Conservation (phyloP, 2,797 vertebrate species). For the Zalophus californianus region DNA sequence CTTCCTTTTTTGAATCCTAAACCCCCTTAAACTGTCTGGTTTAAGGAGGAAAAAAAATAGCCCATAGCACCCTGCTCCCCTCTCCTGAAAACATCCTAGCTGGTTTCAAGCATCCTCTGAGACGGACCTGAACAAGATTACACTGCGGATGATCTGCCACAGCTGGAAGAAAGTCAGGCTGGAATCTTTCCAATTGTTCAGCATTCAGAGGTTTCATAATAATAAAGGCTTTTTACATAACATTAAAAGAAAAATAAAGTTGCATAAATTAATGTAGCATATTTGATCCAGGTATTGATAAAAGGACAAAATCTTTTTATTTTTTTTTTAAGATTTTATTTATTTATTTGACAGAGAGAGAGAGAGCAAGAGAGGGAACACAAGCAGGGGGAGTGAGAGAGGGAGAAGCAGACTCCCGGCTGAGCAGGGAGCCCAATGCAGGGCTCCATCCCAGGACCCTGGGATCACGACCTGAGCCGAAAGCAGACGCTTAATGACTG, state of each 20-base stretch:
- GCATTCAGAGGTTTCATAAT: not conserved
- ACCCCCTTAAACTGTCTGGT: not conserved
- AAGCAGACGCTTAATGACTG: too few species aligned
- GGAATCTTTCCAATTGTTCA: not conserved
- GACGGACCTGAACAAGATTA: not conserved
- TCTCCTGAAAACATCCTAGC: not conserved
- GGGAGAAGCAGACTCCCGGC: too few species aligned
- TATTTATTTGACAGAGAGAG: too few species aligned
- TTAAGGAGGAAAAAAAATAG: not conserved
- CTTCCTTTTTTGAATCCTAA: slow-evolving; percentile 38
- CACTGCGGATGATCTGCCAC: not conserved
- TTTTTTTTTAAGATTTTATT: not conserved
- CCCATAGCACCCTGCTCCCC: not conserved
- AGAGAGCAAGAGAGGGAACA: too few species aligned
- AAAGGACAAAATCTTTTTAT: slow-evolving; percentile 22
- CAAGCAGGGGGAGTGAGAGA: too few species aligned
- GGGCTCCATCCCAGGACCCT: too few species aligned
- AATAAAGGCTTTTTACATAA: not conserved
- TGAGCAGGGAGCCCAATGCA: too few species aligned
- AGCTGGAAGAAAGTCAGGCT: not conserved
- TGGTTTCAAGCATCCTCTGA: not conserved
- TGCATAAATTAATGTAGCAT: not conserved
- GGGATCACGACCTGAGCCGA: too few species aligned
- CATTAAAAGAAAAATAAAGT: slow-evolving; percentile 38
- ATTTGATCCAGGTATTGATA: not conserved